Evolutionary conservation across 2,113 vertebrate species (phyloP).

Genomic region (Leptosomus discolor): DNA sequence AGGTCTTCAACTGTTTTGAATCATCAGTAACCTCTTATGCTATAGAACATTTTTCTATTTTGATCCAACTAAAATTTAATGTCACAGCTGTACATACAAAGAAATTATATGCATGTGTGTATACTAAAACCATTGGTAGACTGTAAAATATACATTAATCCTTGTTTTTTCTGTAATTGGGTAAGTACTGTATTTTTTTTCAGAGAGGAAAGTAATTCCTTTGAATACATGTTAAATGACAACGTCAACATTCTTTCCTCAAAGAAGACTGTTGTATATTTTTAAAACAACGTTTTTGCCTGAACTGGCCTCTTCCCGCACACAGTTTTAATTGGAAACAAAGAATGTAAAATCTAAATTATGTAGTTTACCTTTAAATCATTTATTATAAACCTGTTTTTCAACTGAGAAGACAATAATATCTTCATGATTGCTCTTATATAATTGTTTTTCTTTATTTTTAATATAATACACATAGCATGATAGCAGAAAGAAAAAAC

Average conservation of each 20-base stretch:
- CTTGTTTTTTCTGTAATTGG: neutral
- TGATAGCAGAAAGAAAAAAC: neutral
- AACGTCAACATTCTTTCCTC: neutral
- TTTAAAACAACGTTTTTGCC: neutral
- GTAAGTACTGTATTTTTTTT: neutral
- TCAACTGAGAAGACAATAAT: neutral
- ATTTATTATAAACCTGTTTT: constrained; percentile 4
- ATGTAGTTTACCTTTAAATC: neutral
- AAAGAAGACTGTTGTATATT: neutral
- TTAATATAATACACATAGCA: neutral
- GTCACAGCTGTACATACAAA: neutral
- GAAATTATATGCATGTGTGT: neutral
- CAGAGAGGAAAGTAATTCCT: neutral
- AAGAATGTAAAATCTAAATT: neutral
- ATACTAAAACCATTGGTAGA: neutral
- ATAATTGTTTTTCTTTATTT: neutral
- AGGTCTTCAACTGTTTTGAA: neutral
- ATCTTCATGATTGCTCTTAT: neutral
- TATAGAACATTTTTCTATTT: neutral
- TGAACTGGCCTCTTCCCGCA: neutral
- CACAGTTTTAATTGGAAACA: neutral
- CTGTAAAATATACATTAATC: neutral
- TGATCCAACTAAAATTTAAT: neutral
- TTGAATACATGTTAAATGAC: neutral
- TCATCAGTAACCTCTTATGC: neutral